Conservation (phyloP, 1,140 invertebrate species). For the Apis florea region DNA sequence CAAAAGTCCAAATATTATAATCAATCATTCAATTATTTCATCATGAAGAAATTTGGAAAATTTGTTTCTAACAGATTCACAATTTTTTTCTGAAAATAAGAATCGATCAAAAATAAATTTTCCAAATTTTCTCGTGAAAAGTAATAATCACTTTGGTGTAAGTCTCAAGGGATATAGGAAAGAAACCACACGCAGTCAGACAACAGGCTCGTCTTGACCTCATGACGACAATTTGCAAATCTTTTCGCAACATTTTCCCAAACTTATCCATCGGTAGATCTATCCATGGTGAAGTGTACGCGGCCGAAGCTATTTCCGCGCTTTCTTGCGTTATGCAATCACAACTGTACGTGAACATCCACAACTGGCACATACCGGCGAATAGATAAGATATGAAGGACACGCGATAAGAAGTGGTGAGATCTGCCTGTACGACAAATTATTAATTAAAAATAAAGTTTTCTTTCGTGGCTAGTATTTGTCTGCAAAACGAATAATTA, state of each 20-base stretch:
- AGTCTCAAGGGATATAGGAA: conserved; percentile 52
- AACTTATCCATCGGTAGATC: conserved; percentile 10
- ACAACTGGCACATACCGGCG: conserved; percentile 39
- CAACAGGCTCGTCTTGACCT: conserved; percentile 31
- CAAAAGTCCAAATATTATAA: too few species aligned
- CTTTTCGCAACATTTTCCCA: conserved; percentile 28
- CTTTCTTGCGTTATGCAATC: conserved; percentile 50
- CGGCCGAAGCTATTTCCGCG: conserved; percentile 20
- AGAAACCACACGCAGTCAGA: conserved; percentile 53
- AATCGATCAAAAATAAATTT: background rate
- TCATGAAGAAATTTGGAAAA: too few species aligned
- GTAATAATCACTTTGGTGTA: conserved; percentile 49
- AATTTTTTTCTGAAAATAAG: background rate
- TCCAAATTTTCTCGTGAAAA: background rate
- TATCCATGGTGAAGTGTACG: conserved; percentile 46
- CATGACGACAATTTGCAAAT: conserved; percentile 40
- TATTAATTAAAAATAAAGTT: too few species aligned
- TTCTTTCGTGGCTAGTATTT: too few species aligned
- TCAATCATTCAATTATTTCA: too few species aligned
- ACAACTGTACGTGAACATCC: conserved; percentile 45
- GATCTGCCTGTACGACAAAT: conserved; percentile 4
- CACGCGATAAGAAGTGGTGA: background rate
- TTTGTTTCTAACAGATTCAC: too few species aligned
- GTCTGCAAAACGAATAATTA: too few species aligned
- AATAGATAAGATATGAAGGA: conserved; percentile 28